These are phyloP conservation scores for Diarsia brunnea DNA, from an alignment of 2,888 invertebrate species.

Conservation along the genomic window DNA sequence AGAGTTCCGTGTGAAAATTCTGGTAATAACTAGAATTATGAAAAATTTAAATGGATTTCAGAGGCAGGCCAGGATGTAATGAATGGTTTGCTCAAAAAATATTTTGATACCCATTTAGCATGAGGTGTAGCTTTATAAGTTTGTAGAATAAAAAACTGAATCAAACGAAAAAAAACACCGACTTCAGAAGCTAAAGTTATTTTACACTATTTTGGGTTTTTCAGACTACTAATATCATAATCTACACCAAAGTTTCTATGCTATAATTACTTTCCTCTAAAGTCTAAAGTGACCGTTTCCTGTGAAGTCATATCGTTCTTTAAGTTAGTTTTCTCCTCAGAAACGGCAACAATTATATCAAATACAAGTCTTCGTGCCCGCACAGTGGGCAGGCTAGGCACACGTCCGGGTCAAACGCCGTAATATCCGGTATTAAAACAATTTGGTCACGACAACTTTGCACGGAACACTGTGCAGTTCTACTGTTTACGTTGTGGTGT, in stretches of 20 bases:
- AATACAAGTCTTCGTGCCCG: conserved; percentile 10
- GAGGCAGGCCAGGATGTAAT: too few relatives aligned
- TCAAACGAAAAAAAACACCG: too few relatives aligned
- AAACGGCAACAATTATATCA: conserved; percentile 29
- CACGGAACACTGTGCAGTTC: conserved; percentile 39
- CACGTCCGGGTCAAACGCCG: conserved; percentile 47
- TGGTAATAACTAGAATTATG: not conserved
- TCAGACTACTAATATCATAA: not conserved
- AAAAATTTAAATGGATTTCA: not conserved
- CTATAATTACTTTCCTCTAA: conserved; percentile 4
- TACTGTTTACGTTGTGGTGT: conserved; percentile 40
- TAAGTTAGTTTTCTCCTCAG: conserved; percentile 4
- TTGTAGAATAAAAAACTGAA: too few relatives aligned
- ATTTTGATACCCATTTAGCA: too few relatives aligned
- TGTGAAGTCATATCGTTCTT: not conserved
- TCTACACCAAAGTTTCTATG: not conserved
- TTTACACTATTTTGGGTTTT: too few relatives aligned
- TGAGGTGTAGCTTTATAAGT: too few relatives aligned
- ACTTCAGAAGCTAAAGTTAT: too few relatives aligned
- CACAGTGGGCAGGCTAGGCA: not conserved
- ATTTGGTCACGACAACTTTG: conserved; percentile 56
- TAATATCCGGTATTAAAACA: conserved; percentile 61
- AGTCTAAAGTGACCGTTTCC: not conserved
- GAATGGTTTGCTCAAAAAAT: too few relatives aligned
- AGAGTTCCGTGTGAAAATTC: not conserved